Percentiles rank a stretch among this genome's conserved stretches.
Evolutionary conservation across 2,797 vertebrate genomes (phyloP).

Genomic region (Rhabdophis nuchalis): DNA sequence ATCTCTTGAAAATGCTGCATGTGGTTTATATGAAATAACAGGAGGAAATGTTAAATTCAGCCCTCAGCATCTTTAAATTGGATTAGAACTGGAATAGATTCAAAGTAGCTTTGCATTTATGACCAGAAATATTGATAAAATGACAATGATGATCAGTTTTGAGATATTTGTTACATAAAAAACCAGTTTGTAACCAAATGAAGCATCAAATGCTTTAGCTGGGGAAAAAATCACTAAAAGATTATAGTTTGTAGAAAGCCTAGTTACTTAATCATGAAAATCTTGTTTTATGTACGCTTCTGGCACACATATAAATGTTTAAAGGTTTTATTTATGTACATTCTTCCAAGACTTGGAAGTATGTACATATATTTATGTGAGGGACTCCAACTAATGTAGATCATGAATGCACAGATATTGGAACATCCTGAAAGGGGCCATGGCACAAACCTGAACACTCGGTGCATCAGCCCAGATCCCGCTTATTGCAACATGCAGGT

Average conservation of each 20-base stretch:
- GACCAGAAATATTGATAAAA: not conserved
- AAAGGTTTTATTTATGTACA: not conserved
- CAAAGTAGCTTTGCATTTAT: not conserved
- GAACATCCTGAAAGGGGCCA: not conserved
- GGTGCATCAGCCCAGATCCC: not conserved
- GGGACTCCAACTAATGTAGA: not conserved
- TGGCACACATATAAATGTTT: not conserved
- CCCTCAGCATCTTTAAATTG: not conserved
- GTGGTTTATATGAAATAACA: not conserved
- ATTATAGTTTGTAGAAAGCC: not conserved
- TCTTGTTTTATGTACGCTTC: not conserved
- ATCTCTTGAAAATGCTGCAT: not conserved
- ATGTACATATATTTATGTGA: not conserved
- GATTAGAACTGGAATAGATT: not conserved
- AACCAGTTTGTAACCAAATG: not conserved
- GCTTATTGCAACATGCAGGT: not conserved
- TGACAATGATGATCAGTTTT: not conserved
- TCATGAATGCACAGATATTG: not conserved
- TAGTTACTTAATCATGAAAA: not conserved
- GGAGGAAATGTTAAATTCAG: not conserved
- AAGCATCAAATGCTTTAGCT: not conserved
- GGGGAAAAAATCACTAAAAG: not conserved
- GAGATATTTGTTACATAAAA: not conserved
- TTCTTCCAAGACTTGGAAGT: not conserved
- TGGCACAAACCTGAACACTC: not conserved